Evolutionary conservation across 2,113 vertebrate genomes (phyloP), one percentile per base, ranked within the genome.

Genomic region (Chrysochloris asiatica): DNA sequence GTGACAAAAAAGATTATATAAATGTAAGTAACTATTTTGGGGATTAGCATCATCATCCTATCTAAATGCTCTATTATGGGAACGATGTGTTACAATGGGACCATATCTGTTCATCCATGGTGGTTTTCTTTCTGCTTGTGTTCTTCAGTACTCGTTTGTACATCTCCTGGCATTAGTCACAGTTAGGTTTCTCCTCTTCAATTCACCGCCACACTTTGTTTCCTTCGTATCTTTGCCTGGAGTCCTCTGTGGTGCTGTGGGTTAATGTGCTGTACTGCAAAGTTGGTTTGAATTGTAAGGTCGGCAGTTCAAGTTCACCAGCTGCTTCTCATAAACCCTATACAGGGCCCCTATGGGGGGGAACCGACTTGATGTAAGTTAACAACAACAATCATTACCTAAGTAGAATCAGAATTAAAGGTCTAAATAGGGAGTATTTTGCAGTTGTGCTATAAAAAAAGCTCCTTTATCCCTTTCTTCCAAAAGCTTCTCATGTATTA

Each of bases 361-460:
- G n/a, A n/a, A n/a, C n/a, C n/a, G n/a, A n/a, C n/a, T n/a, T n/a
- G n/a, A n/a, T n/a, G n/a, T n/a, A n/a, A n/a, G n/a, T n/a, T n/a
- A n/a, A n/a, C n/a, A n/a, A n/a, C n/a, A n/a, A 10, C 16, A 50
- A 50, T 50, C 48, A 10, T 50, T 16, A 50, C 48, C 48, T 50
- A 16, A 8, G 16, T 50, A 8, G 16, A 50, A 50, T 50, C 48
- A 50, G 48, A 50, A 50, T 50, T 50, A 50, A 50, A 50, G 16
- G 16, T 8, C 8, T 16, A 50, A 50, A 72, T 33, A n/a, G n/a
- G n/a, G n/a, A 85, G 28, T 86, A 43, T 81, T 91, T 80, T 30
- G 9, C 69, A 77, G 75, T 43, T 28, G 38, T 82, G 80, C 16
- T n/a, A n/a, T n/a, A n/a, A 71, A 71, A 85, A 86, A 93, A 91